Evolutionary conservation across 2,797 vertebrate species (phyloP), one percentile per base, ranked within the genome.

Genomic region (Phyllotis vaccarum): DNA sequence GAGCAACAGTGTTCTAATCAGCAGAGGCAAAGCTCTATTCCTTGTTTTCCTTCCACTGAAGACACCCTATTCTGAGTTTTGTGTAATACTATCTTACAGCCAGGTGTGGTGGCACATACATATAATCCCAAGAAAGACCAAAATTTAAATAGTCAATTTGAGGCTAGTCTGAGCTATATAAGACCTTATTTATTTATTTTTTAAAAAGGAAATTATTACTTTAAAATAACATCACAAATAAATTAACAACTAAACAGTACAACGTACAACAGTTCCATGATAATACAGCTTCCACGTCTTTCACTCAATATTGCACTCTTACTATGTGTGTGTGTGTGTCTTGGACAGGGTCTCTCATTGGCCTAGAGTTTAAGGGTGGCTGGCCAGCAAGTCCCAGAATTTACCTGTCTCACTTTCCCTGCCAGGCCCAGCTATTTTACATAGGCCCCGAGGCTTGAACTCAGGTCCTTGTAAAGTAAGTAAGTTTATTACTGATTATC

Each of bases 201-300:
- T 74, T 46, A 76, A 52, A 16, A n/a, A 86, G 70, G 19, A 54
- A 58, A 91, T 40, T 21, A 46, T 80, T 82, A 85, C 79, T 90
- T 91, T 66, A 12, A 91, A 95, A 56, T 86, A 56, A 24, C 80
- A 54, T 86, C 56, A 94, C 9, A 82, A 91, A 89, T 89, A 96
- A 22, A 89, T 22, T 14, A 87, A 79, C 79, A 49, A 14, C 70
- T 91, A 83, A 89, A 91, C 6, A 90, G 78, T 34, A 72, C 54
- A 81, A n/a, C n/a, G n/a, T n/a, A n/a, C 95, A 83, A 70, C 90
- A 13, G 75, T 60, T 95, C 90, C 74, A 72, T 52, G 29, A 34
- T 75, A 16, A 78, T 37, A 81, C 31, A 80, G 14, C 19, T 81
- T 85, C 64, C 72, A 96, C 79, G 66, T 21, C 62, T 90, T 91